Conservation (phyloP, 1,140 invertebrate species). For the Coenobita brevimanus region DNA sequence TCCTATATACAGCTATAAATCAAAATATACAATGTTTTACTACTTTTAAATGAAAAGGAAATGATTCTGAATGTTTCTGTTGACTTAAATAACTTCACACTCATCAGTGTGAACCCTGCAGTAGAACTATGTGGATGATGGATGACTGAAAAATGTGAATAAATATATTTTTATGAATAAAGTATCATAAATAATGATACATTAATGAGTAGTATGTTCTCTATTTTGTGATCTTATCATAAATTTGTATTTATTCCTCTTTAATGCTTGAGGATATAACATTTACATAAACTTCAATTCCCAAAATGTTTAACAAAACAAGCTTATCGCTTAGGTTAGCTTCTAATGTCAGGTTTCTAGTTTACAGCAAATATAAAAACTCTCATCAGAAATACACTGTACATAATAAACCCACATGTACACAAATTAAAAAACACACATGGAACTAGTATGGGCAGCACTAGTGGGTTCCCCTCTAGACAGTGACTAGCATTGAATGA, state of each 20-base stretch:
- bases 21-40: no score
- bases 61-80: no score
- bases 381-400: constrained; percentile 56
- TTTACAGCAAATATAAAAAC: constrained; percentile 65
- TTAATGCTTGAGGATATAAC: constrained; percentile 8
- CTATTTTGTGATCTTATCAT: no score
- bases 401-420: constrained; percentile 55
- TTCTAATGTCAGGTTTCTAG: constrained; percentile 61
- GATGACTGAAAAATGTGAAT: no score
- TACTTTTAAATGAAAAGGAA: no score
- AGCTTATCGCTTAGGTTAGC: constrained; percentile 35
- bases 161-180: no score
- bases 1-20: no score
- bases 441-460: constrained; percentile 50
- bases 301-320: constrained; percentile 35
- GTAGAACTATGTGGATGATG: no score
- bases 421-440: constrained; percentile 52
- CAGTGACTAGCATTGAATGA: constrained; percentile 60
- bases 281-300: constrained; percentile 35
- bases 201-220: no score
- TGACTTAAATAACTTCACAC: no score
- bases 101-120: no score
- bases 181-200: no score
- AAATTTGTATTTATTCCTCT: not conserved
- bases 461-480: constrained; percentile 53